Base-by-base conservation (phyloP, 2,113 vertebrate genomes). In the Cygnus buccinator region DNA sequence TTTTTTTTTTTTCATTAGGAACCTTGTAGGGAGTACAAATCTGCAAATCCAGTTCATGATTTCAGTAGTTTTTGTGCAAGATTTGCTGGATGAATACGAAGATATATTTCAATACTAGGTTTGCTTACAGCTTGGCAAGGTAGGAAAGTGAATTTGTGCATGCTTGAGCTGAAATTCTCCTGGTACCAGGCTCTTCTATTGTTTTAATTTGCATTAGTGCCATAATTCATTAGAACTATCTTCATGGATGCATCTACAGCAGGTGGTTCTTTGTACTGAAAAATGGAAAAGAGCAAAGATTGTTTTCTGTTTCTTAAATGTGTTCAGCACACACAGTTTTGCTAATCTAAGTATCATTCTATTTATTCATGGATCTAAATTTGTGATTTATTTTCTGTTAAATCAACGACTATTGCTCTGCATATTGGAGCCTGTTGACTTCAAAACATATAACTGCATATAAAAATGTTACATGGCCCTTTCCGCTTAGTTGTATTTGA, bases 1-100 rank as follows among this genome's bases (percentile, higher is more conserved):
- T 20, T 9, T 20, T 19, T 46, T 44, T 20, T 46, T 9, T 48
- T 48, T 5, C 39, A 7, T 44, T 68, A 9, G 43, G 23, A 90
- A 5, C 13, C 15, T 54, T 44, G 11, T 63, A 16, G 31, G 62
- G 43, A 72, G 3, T 79, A 19, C 6, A 46, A 16, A 65, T 50
- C 19, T 86, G 11, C 59, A 22, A 28, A 0, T 52, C 18, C 21
- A 41, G 1, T 41, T 80, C 3, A 5, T 6, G 3, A 23, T 55
- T 58, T 67, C 19, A 22, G 61, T 68, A 77, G 17, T 23, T 80
- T 17, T 62, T 13, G 23, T 62, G 44, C 21, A n/a, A 39, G 26
- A 26, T 65, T 28, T 75, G 19, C 58, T 94, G 68, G 6, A 13
- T 44, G n/a, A 62, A 21, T 43, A 12, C 17, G 8, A 57, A 61